Conservation (phyloP, 2,888 invertebrate genomes). For the Acanthopleura granulata region DNA sequence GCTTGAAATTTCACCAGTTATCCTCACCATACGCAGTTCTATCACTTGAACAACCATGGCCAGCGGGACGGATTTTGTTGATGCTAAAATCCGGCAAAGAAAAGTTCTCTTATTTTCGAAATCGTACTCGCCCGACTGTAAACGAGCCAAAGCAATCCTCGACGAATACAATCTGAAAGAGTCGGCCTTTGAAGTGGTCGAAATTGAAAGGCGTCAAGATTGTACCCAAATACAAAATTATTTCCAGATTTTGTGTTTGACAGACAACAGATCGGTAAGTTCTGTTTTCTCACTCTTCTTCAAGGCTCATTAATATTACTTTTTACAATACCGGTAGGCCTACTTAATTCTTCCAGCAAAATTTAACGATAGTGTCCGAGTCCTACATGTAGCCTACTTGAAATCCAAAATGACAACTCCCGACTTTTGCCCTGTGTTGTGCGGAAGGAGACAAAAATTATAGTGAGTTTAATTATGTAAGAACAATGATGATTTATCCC, state of each 20-base stretch:
- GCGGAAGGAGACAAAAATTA: too few species aligned
- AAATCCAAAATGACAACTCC: too few species aligned
- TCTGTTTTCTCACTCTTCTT: background rate
- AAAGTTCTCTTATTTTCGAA: constrained; percentile 63
- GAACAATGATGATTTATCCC: too few species aligned
- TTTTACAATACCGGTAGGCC: too few species aligned
- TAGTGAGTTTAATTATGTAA: too few species aligned
- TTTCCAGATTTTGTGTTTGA: constrained; percentile 62
- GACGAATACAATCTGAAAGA: constrained; percentile 45
- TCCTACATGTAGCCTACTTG: too few species aligned
- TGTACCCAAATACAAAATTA: constrained; percentile 66
- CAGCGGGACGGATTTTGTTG: constrained; percentile 62
- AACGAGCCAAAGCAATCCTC: constrained; percentile 43
- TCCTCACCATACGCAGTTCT: background rate
- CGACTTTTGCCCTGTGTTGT: too few species aligned
- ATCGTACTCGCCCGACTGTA: constrained; percentile 54
- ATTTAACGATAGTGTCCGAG: too few species aligned
- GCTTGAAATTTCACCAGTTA: too few species aligned
- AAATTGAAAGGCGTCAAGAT: constrained; percentile 66
- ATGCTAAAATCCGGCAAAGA: constrained; percentile 59
- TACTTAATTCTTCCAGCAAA: too few species aligned
- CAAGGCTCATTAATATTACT: too few species aligned
- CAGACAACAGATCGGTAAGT: constrained; percentile 60
- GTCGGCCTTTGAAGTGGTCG: constrained; percentile 56
- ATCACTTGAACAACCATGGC: constrained; percentile 31